Percentiles rank a stretch among this genome's conserved stretches.
Conservation (phyloP, 2,113 vertebrate species). For the Bubalus kerabau region DNA sequence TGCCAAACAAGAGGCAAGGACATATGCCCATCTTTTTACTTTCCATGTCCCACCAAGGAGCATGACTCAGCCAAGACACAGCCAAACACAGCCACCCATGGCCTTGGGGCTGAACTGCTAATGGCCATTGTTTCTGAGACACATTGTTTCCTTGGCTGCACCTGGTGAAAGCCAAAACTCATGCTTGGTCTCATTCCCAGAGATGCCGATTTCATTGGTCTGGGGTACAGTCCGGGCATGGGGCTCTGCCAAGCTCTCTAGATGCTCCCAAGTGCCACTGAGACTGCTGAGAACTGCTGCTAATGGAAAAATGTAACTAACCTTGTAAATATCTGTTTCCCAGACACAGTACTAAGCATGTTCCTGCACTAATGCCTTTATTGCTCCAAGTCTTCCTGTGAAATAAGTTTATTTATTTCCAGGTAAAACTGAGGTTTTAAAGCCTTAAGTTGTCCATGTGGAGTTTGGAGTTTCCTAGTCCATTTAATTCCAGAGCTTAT, state of each 20-base stretch:
- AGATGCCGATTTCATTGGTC: background rate
- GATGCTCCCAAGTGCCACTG: background rate
- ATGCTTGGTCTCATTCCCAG: background rate
- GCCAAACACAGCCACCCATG: background rate
- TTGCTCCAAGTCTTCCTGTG: background rate
- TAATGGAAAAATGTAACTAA: background rate
- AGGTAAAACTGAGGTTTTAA: background rate
- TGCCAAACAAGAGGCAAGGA: background rate
- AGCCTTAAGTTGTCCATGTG: background rate
- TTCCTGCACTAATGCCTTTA: background rate
- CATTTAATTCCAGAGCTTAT: background rate
- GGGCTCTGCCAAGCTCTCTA: background rate
- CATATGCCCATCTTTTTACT: background rate
- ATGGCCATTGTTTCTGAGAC: background rate
- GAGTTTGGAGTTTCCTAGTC: background rate
- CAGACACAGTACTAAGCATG: background rate
- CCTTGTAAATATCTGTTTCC: background rate
- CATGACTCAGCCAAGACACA: background rate
- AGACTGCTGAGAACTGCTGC: background rate
- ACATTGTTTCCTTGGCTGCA: background rate
- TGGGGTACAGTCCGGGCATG: background rate
- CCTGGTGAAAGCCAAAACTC: background rate
- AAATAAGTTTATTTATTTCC: background rate
- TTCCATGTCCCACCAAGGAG: background rate
- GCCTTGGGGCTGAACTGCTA: too few species aligned